These are phyloP conservation scores for Meghimatium bilineatum DNA, from an alignment of 2,888 invertebrate species.

Conservation along the genomic window DNA sequence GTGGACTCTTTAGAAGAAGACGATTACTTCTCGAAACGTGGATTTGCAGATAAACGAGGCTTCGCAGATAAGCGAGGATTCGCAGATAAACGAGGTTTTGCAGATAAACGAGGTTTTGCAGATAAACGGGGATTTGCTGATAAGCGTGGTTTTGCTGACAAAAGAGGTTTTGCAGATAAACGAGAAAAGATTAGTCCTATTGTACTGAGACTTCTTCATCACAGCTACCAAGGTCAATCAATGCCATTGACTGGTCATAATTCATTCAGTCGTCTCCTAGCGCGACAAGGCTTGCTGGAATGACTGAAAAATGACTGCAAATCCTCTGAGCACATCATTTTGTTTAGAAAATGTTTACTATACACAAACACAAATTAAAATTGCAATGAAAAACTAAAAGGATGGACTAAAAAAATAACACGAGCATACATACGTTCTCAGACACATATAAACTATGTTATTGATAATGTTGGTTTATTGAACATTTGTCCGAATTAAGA, in stretches of 20 bases:
- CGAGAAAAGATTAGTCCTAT: constrained; percentile 29
- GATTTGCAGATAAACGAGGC: constrained; percentile 50
- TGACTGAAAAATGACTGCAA: background rate
- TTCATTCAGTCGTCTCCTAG: constrained; percentile 32
- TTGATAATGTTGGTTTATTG: no score
- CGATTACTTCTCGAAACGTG: constrained; percentile 18
- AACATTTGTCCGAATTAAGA: no score
- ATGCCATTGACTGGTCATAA: constrained; percentile 14
- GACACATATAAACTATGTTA: no score
- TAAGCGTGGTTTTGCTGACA: constrained; percentile 53
- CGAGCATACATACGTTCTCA: no score
- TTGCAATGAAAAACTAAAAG: no score
- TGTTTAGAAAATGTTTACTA: no score
- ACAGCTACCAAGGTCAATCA: constrained; percentile 24
- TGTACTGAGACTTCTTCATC: constrained; percentile 18
- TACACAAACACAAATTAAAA: no score
- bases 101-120: constrained; percentile 51
- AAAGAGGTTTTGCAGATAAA: constrained; percentile 52
- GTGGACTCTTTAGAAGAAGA: constrained; percentile 16
- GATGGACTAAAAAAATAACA: no score
- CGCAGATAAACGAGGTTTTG: constrained; percentile 53
- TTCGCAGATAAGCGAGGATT: constrained; percentile 53
- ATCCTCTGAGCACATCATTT: background rate
- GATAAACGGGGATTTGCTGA: constrained; percentile 55
- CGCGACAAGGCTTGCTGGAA: constrained; percentile 17